Evolutionary conservation across 2,888 invertebrate genomes (phyloP), one percentile per base, ranked within the genome.

Genomic region (Lasioglossum pauxillum): DNA sequence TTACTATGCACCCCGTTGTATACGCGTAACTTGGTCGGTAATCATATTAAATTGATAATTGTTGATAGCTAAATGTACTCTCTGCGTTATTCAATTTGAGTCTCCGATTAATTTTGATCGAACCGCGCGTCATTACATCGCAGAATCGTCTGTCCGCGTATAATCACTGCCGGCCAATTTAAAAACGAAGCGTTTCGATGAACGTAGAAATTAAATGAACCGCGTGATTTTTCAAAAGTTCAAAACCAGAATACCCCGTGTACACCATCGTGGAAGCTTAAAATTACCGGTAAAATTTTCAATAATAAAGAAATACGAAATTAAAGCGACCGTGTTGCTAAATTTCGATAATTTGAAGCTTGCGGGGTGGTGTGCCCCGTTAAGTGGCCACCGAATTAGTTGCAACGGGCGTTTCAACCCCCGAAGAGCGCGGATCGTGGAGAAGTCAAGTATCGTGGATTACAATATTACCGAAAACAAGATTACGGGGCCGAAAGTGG

Each of bases 391-490:
- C 38, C 31, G 23, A 69, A n/a, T n/a, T n/a, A 14, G 23, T 41
- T 41, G 23, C 14, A 57, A n/a, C 71, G 5, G 14, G 12, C 71
- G 71, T 41, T 71, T 14, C 71, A 23, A 7, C 41, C 71, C 12
- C 69, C 69, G 35, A 69, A 10, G 10, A 23, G 5, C 69, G n/a
- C 23, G 10, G 71, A 71, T 14, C n/a, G 38, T 71, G 19, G 41
- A 41, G 71, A 71, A 41, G 71, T 71, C 41, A 71, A 71, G 71
- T n/a, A 71, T 41, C 71, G n/a, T n/a, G n/a, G 71, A 71, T 71
- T 38, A 41, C 41, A 23, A 71, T 71, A 71, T 41, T 23, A 38
- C 41, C 71, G 41, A 71, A 71, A 73, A 31, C 27, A 31, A 49
- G 73, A 73, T 64, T 44, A 76, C 31, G 23, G 57, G 31, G 23